Evolutionary conservation across 2,113 vertebrate genomes (phyloP).

Genomic region (Chaenogobius annularis): DNA sequence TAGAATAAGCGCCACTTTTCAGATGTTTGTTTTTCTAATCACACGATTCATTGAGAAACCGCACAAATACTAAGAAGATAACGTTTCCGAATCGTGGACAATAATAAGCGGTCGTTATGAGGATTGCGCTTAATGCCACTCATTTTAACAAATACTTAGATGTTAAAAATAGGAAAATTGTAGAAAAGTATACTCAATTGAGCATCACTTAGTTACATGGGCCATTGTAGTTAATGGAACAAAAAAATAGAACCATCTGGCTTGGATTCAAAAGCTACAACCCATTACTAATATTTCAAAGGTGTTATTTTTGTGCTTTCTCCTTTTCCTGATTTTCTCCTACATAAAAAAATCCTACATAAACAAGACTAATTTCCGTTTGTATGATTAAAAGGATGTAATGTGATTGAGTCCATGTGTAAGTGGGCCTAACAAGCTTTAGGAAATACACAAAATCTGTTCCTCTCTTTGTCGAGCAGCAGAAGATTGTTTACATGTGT

Average conservation of each 20-base stretch:
- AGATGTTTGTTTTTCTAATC: too few species aligned
- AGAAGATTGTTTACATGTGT: slow-evolving; percentile 50
- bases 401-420: slow-evolving; percentile 40
- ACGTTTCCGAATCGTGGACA: neutral
- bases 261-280: neutral
- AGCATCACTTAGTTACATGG: slow-evolving; percentile 1
- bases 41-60: neutral
- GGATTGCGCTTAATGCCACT: neutral
- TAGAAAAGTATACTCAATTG: slow-evolving; percentile 9
- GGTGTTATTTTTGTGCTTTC: neutral
- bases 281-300: neutral
- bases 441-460: slow-evolving; percentile 16
- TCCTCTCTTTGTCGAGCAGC: neutral
- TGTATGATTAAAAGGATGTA: slow-evolving; percentile 20
- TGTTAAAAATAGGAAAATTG: slow-evolving; percentile 4
- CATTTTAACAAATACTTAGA: slow-evolving; percentile 9
- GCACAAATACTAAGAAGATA: neutral
- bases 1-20: neutral
- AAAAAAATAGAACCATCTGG: neutral
- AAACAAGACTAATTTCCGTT: slow-evolving; percentile 22
- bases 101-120: neutral
- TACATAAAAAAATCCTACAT: slow-evolving; percentile 3
- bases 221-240: slow-evolving; percentile 6
- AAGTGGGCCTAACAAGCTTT: slow-evolving; percentile 14
- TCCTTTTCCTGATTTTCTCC: neutral